Percentiles rank a stretch among this genome's conserved stretches.
Evolutionary conservation across 2,888 invertebrate genomes (phyloP).

Genomic region (Parthenolecanium corni): DNA sequence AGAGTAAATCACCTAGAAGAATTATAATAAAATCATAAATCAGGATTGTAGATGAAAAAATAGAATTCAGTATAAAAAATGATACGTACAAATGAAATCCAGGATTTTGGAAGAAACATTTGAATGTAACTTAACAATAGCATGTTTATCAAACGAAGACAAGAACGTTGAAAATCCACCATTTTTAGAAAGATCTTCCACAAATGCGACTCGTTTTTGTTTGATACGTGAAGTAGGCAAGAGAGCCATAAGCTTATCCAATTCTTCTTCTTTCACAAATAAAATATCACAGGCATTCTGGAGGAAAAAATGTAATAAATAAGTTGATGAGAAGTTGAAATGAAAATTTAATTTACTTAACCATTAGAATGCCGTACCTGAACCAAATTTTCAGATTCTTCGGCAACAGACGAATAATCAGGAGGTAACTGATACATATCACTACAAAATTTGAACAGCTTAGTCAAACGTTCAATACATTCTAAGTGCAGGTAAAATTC

Average conservation of each 20-base stretch:
- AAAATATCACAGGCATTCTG: slow-evolving; percentile 32
- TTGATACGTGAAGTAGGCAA: slow-evolving; percentile 30
- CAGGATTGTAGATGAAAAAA: not conserved
- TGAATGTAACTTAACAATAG: slow-evolving; percentile 1
- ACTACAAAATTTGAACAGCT: slow-evolving; percentile 31
- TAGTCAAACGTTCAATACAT: slow-evolving; percentile 13
- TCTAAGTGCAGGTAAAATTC: slow-evolving; percentile 10
- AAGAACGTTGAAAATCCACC: slow-evolving; percentile 10
- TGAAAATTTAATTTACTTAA: not conserved
- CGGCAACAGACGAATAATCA: slow-evolving; percentile 33
- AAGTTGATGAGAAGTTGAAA: not conserved
- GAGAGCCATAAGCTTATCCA: slow-evolving; percentile 32
- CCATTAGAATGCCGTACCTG: slow-evolving; percentile 8
- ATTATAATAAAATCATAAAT: slow-evolving; percentile 7
- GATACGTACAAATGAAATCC: slow-evolving; percentile 6
- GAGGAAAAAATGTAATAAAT: not conserved
- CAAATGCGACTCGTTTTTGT: slow-evolving; percentile 29
- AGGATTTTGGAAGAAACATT: slow-evolving; percentile 10
- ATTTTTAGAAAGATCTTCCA: slow-evolving; percentile 14
- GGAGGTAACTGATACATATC: slow-evolving; percentile 33
- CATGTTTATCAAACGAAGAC: slow-evolving; percentile 12
- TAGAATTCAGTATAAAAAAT: not conserved
- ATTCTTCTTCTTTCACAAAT: slow-evolving; percentile 33
- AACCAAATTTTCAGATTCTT: slow-evolving; percentile 30
- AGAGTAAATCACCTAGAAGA: slow-evolving; percentile 39